phyloP scores from a whole-genome alignment of 2,113 vertebrate species.

The Zeus faber region DNA sequence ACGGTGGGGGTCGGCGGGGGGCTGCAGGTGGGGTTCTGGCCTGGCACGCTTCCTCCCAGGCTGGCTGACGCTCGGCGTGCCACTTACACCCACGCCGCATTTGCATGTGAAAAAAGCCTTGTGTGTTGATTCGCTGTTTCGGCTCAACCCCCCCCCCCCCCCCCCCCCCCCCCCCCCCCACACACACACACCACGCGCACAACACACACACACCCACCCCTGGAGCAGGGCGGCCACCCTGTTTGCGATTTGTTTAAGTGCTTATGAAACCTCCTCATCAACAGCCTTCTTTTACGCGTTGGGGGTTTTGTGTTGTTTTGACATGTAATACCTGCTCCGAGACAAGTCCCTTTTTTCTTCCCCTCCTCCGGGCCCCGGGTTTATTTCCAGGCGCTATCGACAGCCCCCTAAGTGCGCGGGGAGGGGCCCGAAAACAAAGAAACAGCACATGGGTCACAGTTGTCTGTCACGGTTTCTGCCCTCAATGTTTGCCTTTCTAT shows the following conservation, averaged over 20 bases:
- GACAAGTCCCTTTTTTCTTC: too few species aligned
- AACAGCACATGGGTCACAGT: conserved; percentile 39
- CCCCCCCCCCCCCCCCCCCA: neutral
- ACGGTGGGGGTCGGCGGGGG: neutral
- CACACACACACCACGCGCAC: too few species aligned
- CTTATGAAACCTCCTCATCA: conserved; percentile 37
- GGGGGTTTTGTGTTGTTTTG: conserved; percentile 9
- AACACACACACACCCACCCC: neutral
- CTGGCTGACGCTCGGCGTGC: conserved; percentile 40
- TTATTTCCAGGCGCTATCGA: conserved; percentile 41
- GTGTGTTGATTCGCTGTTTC: conserved; percentile 30
- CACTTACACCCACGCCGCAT: conserved; percentile 40
- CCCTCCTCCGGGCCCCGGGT: conserved; percentile 12
- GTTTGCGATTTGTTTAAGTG: conserved; percentile 52
- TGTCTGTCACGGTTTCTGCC: conserved; percentile 55
- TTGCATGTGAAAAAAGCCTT: conserved; percentile 64
- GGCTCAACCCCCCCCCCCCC: neutral
- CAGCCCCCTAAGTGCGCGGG: conserved; percentile 15
- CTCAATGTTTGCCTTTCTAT: conserved; percentile 65
- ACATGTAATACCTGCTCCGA: conserved; percentile 19
- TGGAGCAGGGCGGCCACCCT: conserved; percentile 33
- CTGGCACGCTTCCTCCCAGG: conserved; percentile 1
- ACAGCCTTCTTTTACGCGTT: conserved; percentile 8
- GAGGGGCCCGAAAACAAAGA: conserved; percentile 24
- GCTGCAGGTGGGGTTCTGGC: conserved; percentile 9